Evolutionary conservation across 2,888 invertebrate species (phyloP), one percentile per base, ranked within the genome.

Genomic region (Nasonovia ribisnigri): DNA sequence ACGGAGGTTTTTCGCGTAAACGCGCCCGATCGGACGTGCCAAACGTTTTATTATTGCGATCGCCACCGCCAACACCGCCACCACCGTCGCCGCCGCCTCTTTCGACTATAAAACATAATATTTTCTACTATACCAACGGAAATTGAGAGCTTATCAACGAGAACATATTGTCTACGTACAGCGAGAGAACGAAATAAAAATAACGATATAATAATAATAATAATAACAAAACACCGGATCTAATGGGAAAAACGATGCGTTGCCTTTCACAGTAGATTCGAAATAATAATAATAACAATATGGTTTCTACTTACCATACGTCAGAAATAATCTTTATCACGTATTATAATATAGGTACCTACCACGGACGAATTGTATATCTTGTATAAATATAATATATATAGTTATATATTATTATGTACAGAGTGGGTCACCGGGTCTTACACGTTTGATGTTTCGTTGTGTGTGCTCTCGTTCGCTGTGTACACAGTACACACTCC

Each of bases 1-100:
- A 57, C 86, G 43, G 54, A 51, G 84, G 42, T 67, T 46, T 67
- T n/a, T 46, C 90, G 67, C 46, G 67, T 90, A 67, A 90, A 90
- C 90, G 42, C 84, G 67, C 43, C 57, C 89, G 57, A 60, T 36
- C 57, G 57, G 57, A 88, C 88, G 88, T 54, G 24, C 29, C 84
- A 24, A 43, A 91, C 91, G 43, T 84, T 91, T 54, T 57, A 43
- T 54, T 77, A 24, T 77, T 77, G 67, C 46, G 43, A 77, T 46
- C 51, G 20, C 84, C 20, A 16, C 46, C 91, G 91, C 26, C 54
- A 11, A n/a, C 67, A 24, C 1, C 90, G n/a, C 29, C 90, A 36
- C 46, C 60, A 6, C 86, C 42, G 84, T 4, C n/a, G 6, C 67
- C 16, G n/a, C 67, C 20, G 20, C 36, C 3, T n/a, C n/a, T 26